Evolutionary conservation across 2,888 invertebrate genomes (phyloP), one percentile per base, ranked within the genome.

Genomic region (Rhorus exstirpatorius): DNA sequence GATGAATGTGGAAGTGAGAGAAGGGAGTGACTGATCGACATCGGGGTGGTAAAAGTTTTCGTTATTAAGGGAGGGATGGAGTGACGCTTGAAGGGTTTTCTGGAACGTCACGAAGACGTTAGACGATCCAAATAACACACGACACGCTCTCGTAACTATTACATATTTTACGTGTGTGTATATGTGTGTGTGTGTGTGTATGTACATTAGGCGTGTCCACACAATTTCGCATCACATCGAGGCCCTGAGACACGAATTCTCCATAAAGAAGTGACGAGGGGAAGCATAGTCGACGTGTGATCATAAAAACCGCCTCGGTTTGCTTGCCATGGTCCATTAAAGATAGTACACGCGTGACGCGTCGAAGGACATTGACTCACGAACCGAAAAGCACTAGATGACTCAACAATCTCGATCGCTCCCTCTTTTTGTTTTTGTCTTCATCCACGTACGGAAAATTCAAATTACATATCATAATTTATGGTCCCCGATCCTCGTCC

Each of bases 101-200:
- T 83, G 83, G 79, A 75, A 76, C 82, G 79, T 81, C 83, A 55
- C 68, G 67, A 76, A 58, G 83, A 68, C 83, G 75, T 71, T 70
- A 53, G 58, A 26, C 79, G 83, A 84, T 82, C 81, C 72, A 79
- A 75, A 79, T 84, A 84, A 79, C 67, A 72, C 76, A 46, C 68
- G 51, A 76, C 63, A 65, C 31, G 53, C 72, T 65, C 19, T 74
- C 72, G 38, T 60, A 61, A 72, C 55, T 51, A 63, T 61, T 38
- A 51, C 17, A 31, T 65, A 68, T 24, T 41, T 67, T 41, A 63
- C 41, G 21, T 51, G 35, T 8, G 12, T 31, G 24, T 24, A 10
- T 58, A 12, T 10, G 49, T 14, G 24, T 12, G 26, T 67, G 12
- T 26, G 17, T 8, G 49, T 68, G 14, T 41, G 21, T 41, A 51